Evolutionary conservation across 2,113 vertebrate species (phyloP).

Genomic region (Strix aluco): DNA sequence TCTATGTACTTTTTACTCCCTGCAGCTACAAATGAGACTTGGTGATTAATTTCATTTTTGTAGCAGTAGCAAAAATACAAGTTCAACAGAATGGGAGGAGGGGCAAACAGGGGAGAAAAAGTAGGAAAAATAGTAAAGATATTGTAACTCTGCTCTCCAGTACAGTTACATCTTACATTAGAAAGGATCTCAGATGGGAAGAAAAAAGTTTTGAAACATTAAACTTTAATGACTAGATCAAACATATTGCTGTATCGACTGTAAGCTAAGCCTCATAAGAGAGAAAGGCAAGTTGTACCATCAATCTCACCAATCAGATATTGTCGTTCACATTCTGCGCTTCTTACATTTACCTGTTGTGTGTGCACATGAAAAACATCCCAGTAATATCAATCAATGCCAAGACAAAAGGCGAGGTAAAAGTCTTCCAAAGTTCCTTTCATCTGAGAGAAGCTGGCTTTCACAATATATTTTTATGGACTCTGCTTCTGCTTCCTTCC

Average conservation of each 20-base stretch:
- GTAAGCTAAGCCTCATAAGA: background rate
- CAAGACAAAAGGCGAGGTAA: background rate
- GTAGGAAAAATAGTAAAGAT: background rate
- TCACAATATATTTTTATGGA: background rate
- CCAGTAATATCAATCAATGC: background rate
- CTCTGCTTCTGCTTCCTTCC: background rate
- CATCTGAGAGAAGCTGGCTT: background rate
- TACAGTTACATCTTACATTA: background rate
- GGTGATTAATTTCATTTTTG: slow-evolving; percentile 35
- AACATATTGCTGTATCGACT: slow-evolving; percentile 14
- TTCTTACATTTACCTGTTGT: background rate
- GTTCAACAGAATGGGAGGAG: background rate
- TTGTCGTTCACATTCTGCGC: background rate
- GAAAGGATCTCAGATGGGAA: background rate
- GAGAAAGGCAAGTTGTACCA: background rate
- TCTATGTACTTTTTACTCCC: background rate
- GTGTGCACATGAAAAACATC: background rate
- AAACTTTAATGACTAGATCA: slow-evolving; percentile 45
- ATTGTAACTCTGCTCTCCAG: background rate
- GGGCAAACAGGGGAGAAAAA: background rate
- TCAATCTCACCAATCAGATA: background rate
- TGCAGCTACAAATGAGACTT: slow-evolving; percentile 10
- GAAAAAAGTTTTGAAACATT: slow-evolving; percentile 41
- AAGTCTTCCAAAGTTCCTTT: background rate
- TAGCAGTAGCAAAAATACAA: background rate